These are phyloP conservation scores for Cryptophagus acutangulus DNA, from an alignment of 2,888 invertebrate genomes.

Conservation along the genomic window DNA sequence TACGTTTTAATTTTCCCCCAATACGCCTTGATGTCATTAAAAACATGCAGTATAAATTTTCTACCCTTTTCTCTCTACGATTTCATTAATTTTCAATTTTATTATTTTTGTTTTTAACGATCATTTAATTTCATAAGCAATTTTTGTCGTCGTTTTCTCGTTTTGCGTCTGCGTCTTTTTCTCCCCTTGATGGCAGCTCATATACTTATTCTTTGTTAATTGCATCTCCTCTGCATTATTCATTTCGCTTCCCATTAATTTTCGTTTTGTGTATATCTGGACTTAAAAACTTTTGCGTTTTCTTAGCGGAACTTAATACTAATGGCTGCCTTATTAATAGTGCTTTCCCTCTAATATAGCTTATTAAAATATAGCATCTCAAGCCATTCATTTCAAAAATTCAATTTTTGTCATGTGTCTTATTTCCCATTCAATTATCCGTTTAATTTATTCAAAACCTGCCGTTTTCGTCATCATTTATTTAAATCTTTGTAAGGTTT, in stretches of 20 bases:
- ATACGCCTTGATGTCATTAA: slow-evolving; percentile 33
- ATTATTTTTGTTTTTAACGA: slow-evolving; percentile 25
- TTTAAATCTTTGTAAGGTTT: too few species aligned
- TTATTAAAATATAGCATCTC: too few species aligned
- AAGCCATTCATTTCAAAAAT: too few species aligned
- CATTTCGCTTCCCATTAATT: slow-evolving; percentile 38
- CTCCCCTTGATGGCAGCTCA: slow-evolving; percentile 23
- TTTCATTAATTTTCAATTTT: slow-evolving; percentile 10
- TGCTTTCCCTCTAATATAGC: too few species aligned
- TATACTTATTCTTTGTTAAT: slow-evolving; percentile 32
- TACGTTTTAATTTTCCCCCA: slow-evolving; percentile 36
- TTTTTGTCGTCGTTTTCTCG: too few species aligned
- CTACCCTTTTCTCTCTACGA: slow-evolving; percentile 8
- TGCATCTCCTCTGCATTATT: slow-evolving; percentile 37
- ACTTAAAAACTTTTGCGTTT: slow-evolving; percentile 19
- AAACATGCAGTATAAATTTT: slow-evolving; percentile 25
- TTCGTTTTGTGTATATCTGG: slow-evolving; percentile 35
- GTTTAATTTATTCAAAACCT: too few species aligned
- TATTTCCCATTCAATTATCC: too few species aligned
- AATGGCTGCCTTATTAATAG: too few species aligned
- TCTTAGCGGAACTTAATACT: slow-evolving; percentile 17
- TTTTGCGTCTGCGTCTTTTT: slow-evolving; percentile 23
- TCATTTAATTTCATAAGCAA: slow-evolving; percentile 1
- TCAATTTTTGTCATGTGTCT: too few species aligned
- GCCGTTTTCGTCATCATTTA: too few species aligned